Evolutionary conservation across 2,888 invertebrate genomes (phyloP), one percentile per base, ranked within the genome.

Genomic region (Cantharis rustica): DNA sequence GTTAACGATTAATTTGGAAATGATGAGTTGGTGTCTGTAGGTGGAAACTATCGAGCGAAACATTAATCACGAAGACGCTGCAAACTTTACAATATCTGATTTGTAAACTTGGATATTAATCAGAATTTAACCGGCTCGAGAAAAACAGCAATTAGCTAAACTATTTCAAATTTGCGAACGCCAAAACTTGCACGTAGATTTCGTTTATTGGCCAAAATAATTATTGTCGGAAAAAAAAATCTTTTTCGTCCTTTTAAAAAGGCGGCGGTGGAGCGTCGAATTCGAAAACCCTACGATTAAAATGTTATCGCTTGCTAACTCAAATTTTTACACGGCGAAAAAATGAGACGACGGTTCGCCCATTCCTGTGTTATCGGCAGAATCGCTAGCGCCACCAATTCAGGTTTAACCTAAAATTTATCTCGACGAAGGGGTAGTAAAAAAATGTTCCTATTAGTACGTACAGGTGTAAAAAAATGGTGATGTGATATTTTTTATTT

Each of bases 351-450:
- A 10, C 13, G 13, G 7, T 47, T 47, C 7, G n/a, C n/a, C 47
- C 73, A 15, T 74, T 63, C 73, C 73, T 74, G 62, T 62, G 73
- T 74, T 74, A 74, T 69, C 73, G 73, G 73, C 73, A 31, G 69
- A 61, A 63, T 63, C 69, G 69, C 73, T 64, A 74, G 73, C 73
- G 73, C 73, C 73, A 69, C 69, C 69, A 61, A 69, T 69, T 69
- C 69, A 47, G 31, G 17, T 20, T 68, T 74, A 74, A 74, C 68
- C 64, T 68, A 69, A 68, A 68, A 68, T 62, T 47, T 47, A n/a
- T 47, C 47, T 47, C 3, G 47, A 47, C n/a, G n/a, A 47, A 47
- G n/a, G 47, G 47, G n/a, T 47, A 47, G 47, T 47, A 47, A 47
- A 47, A 47, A 47, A 47, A 47, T 47, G 47, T 47, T 47, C 47